Conservation (phyloP, 1,140 invertebrate species). For the Caenorhabditis tropicalis region DNA sequence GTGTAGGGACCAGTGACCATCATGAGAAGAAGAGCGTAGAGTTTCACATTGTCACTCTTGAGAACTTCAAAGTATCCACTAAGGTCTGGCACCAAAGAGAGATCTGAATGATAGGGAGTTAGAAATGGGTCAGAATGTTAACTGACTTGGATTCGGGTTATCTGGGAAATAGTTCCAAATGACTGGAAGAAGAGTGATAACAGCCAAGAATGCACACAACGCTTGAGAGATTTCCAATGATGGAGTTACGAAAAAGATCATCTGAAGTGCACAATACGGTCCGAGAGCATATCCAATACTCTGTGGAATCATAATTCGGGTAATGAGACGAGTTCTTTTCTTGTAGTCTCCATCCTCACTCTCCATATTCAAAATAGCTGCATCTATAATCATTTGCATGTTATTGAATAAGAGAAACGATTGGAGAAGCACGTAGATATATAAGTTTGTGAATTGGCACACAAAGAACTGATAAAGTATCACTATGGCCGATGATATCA, state of each 20-base stretch:
- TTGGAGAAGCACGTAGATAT: constrained; percentile 54
- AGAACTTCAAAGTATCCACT: constrained; percentile 51
- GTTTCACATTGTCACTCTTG: constrained; percentile 25
- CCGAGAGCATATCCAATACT: constrained; percentile 62
- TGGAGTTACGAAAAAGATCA: constrained; percentile 58
- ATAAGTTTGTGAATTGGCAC: constrained; percentile 53
- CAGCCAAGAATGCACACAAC: constrained; percentile 53
- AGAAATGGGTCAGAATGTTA: not conserved
- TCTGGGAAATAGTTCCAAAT: constrained; percentile 56
- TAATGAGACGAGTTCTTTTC: constrained; percentile 57
- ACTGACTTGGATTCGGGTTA: constrained; percentile 25
- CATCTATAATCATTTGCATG: constrained; percentile 63
- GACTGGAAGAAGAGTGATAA: constrained; percentile 22
- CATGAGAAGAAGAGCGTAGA: constrained; percentile 58
- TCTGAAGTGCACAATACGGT: constrained; percentile 58
- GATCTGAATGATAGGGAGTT: not conserved
- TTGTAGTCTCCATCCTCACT: constrained; percentile 61
- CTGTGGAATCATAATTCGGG: constrained; percentile 58
- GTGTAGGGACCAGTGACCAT: constrained; percentile 57
- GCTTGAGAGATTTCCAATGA: constrained; percentile 55
- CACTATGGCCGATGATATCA: not conserved
- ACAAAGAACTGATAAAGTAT: constrained; percentile 40
- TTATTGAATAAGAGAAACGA: constrained; percentile 57
- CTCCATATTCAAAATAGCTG: constrained; percentile 55
- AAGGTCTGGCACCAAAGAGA: constrained; percentile 8